Percentiles rank a stretch among this genome's conserved stretches.
phyloP scores from a whole-genome alignment of 2,888 invertebrate genomes.

The Dioctria linearis region DNA sequence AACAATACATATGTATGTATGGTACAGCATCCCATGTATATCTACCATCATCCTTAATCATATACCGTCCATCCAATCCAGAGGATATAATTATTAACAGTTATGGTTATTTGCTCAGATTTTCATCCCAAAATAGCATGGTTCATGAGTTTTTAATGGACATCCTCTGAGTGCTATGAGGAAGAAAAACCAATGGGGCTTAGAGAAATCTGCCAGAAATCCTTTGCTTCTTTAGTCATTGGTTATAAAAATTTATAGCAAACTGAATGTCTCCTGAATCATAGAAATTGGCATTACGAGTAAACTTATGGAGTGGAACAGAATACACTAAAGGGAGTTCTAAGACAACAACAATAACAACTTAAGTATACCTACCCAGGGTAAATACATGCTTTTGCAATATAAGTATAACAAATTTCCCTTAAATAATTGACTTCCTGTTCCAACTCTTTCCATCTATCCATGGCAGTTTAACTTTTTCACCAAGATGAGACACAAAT shows the following conservation, averaged over 20 bases:
- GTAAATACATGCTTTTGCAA: too few relatives aligned
- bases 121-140: conserved; percentile 18
- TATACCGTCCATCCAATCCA: neutral
- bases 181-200: conserved; percentile 45
- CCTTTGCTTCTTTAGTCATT: conserved; percentile 33
- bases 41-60: too few relatives aligned
- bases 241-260: conserved; percentile 15
- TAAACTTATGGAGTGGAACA: conserved; percentile 31
- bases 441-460: neutral
- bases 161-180: conserved; percentile 25
- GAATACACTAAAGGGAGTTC: conserved; percentile 19
- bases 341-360: too few relatives aligned
- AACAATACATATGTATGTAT: too few relatives aligned
- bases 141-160: conserved; percentile 44
- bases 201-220: conserved; percentile 27
- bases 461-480: conserved; percentile 19
- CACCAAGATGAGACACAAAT: neutral
- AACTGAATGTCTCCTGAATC: conserved; percentile 34
- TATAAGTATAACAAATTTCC: too few relatives aligned
- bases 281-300: conserved; percentile 27
- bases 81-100: conserved; percentile 32
- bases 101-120: conserved; percentile 37
- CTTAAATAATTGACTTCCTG: too few relatives aligned
- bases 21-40: too few relatives aligned
- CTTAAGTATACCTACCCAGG: too few relatives aligned